Evolutionary conservation across 2,113 vertebrate species (phyloP).

Genomic region (Taxidea taxus): DNA sequence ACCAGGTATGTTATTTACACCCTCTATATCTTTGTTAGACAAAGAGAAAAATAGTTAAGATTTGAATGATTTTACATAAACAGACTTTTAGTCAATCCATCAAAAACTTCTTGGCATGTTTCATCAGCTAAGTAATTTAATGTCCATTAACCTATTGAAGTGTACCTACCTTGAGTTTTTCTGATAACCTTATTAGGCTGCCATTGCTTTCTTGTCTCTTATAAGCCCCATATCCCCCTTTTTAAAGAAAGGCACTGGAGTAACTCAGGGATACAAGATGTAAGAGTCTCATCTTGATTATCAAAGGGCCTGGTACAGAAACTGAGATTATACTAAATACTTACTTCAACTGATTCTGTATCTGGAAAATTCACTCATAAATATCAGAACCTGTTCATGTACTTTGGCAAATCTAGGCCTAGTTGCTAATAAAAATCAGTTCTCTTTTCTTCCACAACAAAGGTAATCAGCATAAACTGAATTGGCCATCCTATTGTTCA

Average conservation of each 20-base stretch:
- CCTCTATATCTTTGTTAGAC: background rate
- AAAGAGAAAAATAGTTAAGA: background rate
- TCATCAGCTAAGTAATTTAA: background rate
- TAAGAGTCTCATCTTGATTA: background rate
- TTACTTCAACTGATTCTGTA: background rate
- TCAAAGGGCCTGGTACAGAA: background rate
- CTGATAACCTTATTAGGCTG: background rate
- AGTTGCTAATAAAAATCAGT: background rate
- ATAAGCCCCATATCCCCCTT: background rate
- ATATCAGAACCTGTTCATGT: background rate
- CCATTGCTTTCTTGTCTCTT: background rate
- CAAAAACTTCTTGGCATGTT: background rate
- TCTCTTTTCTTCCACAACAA: background rate
- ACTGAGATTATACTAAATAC: background rate
- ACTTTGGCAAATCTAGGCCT: background rate
- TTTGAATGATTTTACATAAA: background rate
- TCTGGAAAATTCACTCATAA: background rate
- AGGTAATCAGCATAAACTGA: background rate
- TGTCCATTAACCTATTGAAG: background rate
- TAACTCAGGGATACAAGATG: background rate
- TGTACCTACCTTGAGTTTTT: background rate
- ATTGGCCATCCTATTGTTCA: background rate
- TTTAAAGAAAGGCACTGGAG: background rate
- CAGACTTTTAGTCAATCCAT: background rate
- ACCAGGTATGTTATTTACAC: background rate